Base-by-base conservation (phyloP, 1,140 invertebrate genomes). In the Ips nitidus region DNA sequence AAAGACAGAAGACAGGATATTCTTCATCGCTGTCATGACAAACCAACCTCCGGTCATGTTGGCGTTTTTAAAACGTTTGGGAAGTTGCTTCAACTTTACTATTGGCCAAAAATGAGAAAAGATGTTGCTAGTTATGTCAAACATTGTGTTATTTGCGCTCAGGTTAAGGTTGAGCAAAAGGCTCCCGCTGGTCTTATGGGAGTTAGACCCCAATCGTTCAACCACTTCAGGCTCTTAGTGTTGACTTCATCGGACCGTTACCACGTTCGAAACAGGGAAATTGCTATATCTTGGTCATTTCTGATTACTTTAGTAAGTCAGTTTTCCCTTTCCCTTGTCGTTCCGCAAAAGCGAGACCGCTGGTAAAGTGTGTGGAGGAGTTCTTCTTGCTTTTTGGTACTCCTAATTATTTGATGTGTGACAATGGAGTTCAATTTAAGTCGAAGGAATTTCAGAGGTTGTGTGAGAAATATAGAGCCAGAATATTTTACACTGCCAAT, bases 231-330 rank as follows among this genome's bases (percentile, higher is more conserved):
- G 59, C 70, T 3, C 61, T 79, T 2, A 69, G 75, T 0, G 56
- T 70, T 0, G 78, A 81, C 70, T 50, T 79, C 3, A 75, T 80
- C 65, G 80, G 80, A 53, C 59, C 67, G 1, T 39, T 69, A 36
- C 80, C 79, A 1, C 52, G 50, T 1, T 78, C 75, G 8, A 65
- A 58, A 36, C 41, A 42, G 41, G 78, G 79, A 41, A 72, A 78
- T 59, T 58, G 63, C 36, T 80, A 77, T 66, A 57, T 81, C 1
- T 52, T 81, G 1, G 77, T 81, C 2, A 40, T 78, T 1, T 70
- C 76, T 8, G 80, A 82, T 71, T 69, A 75, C 38, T 78, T 80
- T 59, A 78, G 74, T 2, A 78, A 79, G 59, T 81, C 67, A 58
- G 8, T 53, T 1, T 2, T 73, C 1, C 6, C 70, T 0, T 69